Conservation (phyloP, 2,888 invertebrate species). For the Strigamia maritima region DNA sequence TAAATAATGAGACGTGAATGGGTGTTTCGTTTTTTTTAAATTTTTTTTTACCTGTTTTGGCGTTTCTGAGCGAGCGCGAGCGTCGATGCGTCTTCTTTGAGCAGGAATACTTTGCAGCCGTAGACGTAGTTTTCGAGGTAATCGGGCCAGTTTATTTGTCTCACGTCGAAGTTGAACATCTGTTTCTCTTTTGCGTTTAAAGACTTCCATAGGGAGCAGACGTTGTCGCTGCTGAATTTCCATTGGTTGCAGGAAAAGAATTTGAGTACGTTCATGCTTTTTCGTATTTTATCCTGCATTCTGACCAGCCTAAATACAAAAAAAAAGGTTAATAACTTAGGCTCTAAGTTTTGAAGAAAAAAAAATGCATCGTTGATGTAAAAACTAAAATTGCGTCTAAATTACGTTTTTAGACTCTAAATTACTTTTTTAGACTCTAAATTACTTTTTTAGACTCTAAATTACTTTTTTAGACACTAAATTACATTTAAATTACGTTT, state of each 20-base stretch:
- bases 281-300: background rate
- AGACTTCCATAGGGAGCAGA: background rate
- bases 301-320: background rate
- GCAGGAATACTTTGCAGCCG: slow-evolving; percentile 38
- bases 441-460: too few species aligned
- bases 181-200: background rate
- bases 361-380: too few species aligned
- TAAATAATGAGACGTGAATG: too few species aligned
- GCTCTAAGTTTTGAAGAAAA: too few species aligned
- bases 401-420: background rate
- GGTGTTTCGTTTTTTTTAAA: too few species aligned
- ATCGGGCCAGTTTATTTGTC: slow-evolving; percentile 39
- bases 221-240: background rate
- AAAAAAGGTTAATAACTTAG: too few species aligned
- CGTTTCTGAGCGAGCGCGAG: slow-evolving; percentile 28
- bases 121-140: slow-evolving; percentile 38
- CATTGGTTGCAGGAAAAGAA: background rate
- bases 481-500: too few species aligned
- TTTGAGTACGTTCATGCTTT: background rate
- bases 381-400: too few species aligned
- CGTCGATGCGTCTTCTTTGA: slow-evolving; percentile 38
- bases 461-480: too few species aligned
- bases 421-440: background rate
- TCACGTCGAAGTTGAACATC: slow-evolving; percentile 39
- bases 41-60: background rate